Evolutionary conservation across 1,140 invertebrate genomes (phyloP).

Genomic region (Diorhabda carinulata): DNA sequence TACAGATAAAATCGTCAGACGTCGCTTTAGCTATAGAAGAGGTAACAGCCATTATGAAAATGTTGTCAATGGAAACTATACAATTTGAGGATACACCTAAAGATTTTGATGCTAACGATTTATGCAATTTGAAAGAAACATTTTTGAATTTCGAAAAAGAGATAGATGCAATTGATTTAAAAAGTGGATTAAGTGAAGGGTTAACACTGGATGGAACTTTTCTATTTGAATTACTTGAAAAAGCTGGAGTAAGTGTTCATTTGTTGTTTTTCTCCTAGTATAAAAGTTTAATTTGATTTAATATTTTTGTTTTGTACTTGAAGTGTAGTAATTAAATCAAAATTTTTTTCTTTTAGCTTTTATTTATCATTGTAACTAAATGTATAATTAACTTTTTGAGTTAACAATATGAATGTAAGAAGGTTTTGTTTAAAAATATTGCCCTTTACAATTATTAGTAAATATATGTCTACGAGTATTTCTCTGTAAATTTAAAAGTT

Average conservation of each 20-base stretch:
- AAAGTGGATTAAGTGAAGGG: conserved; percentile 53
- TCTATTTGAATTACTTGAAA: conserved; percentile 71
- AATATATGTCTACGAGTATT: no score
- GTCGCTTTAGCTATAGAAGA: conserved; percentile 82
- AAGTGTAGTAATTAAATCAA: no score
- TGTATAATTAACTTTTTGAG: no score
- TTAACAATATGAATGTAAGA: no score
- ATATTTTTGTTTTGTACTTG: no score
- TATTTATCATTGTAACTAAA: no score
- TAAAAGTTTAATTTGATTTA: no score
- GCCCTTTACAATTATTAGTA: no score
- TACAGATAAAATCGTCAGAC: conserved; percentile 79
- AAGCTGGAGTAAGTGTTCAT: conserved; percentile 52
- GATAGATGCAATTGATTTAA: conserved; percentile 68
- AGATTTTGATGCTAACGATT: conserved; percentile 76
- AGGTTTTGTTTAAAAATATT: no score
- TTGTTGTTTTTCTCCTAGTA: no score
- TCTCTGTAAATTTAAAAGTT: no score
- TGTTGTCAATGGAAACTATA: conserved; percentile 27
- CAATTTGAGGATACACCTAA: conserved; percentile 28
- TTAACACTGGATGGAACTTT: conserved; percentile 67
- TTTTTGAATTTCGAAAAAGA: conserved; percentile 75
- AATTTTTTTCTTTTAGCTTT: no score
- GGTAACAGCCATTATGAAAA: conserved; percentile 67
- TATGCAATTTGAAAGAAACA: conserved; percentile 73